A percentile compares a stretch with the other conserved stretches of the same genome.
Evolutionary conservation across 2,797 vertebrate genomes (phyloP).

Genomic region (Sciurus vulgaris): DNA sequence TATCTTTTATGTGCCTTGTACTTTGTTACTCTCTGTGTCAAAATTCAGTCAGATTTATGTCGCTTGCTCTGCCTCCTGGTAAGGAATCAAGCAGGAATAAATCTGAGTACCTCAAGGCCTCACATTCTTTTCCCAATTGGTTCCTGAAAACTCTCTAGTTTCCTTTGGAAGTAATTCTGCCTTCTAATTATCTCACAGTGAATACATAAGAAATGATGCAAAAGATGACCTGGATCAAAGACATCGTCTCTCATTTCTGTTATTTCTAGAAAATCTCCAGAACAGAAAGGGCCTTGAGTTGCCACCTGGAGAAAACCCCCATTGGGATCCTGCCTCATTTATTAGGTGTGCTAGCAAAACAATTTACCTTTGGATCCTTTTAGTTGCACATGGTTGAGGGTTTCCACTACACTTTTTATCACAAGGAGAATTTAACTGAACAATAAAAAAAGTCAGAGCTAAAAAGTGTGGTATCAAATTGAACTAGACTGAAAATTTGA

Average conservation of each 20-base stretch:
- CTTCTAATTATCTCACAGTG: background rate
- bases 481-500: background rate
- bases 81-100: background rate
- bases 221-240: background rate
- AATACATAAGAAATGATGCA: too few relatives aligned
- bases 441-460: background rate
- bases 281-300: background rate
- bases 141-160: background rate
- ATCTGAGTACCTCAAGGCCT: background rate
- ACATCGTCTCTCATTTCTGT: background rate
- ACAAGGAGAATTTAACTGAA: background rate
- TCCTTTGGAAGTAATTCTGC: background rate
- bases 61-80: background rate
- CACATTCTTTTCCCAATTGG: background rate
- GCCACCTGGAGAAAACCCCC: background rate
- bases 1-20: background rate
- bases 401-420: background rate
- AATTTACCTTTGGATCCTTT: background rate
- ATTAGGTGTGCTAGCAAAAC: background rate
- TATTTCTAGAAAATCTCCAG: background rate
- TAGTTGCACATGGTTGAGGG: background rate
- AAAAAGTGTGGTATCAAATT: background rate
- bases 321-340: too few relatives aligned
- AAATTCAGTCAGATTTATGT: background rate
- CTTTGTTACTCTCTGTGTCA: background rate